A percentile compares a stretch with the other conserved stretches of the same genome.
These are phyloP conservation scores for Silvanus unidentatus DNA, from an alignment of 2,888 invertebrate genomes.

Conservation along the genomic window DNA sequence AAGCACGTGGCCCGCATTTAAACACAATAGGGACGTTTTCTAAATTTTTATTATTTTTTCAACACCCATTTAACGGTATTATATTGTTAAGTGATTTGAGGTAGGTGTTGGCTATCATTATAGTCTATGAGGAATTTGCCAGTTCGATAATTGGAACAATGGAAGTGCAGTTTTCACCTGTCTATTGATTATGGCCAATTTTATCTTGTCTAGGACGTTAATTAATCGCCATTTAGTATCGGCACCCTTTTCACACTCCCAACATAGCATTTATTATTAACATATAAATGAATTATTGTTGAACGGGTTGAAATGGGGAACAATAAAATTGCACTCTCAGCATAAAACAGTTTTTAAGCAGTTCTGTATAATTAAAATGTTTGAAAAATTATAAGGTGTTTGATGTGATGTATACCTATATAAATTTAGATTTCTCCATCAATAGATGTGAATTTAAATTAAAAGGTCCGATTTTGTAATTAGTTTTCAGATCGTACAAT, in stretches of 20 bases:
- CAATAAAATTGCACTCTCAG: background rate
- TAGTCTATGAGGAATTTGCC: background rate
- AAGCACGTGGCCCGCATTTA: background rate
- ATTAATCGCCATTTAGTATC: conserved; percentile 15
- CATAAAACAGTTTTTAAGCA: too few species aligned
- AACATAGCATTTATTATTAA: background rate
- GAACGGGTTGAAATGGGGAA: background rate
- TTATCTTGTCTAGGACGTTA: conserved; percentile 20
- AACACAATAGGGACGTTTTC: background rate
- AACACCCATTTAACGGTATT: conserved; percentile 2
- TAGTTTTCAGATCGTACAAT: too few species aligned
- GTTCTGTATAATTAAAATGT: too few species aligned
- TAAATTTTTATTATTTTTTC: conserved; percentile 1
- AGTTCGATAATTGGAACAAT: conserved; percentile 17
- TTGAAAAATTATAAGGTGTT: too few species aligned
- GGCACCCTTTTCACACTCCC: conserved; percentile 6
- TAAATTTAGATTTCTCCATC: too few species aligned
- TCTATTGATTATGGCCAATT: conserved; percentile 24
- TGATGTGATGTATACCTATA: too few species aligned
- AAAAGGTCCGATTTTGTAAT: too few species aligned
- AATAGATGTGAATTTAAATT: too few species aligned
- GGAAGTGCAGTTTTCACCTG: conserved; percentile 28
- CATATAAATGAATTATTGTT: conserved; percentile 2
- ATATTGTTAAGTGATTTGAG: too few species aligned
- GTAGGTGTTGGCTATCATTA: too few species aligned